Evolutionary conservation across 2,113 vertebrate genomes (phyloP).

Genomic region (Neomonachus schauinslandi): DNA sequence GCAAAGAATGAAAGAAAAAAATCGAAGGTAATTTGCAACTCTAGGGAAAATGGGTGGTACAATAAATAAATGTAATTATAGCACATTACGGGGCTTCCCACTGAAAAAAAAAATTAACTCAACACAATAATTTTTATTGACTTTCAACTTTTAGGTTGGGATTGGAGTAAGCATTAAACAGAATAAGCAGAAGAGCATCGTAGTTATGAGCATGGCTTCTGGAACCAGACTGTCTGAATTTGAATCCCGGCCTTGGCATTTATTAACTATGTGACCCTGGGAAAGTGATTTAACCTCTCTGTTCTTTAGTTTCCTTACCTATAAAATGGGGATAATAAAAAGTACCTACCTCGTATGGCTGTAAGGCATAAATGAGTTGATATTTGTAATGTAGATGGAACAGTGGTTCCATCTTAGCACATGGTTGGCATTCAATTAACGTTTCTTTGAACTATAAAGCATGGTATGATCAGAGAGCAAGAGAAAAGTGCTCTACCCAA

Average conservation of each 20-base stretch:
- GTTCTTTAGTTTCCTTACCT: conserved; percentile 28
- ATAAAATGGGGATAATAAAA: background rate
- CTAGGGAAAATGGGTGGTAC: background rate
- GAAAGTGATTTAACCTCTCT: background rate
- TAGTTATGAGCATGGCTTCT: background rate
- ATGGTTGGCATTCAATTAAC: background rate
- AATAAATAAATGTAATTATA: background rate
- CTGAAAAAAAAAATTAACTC: background rate
- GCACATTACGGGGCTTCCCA: background rate
- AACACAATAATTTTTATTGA: conserved; percentile 17
- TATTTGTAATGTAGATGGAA: background rate
- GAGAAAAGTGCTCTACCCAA: background rate
- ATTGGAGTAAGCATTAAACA: background rate
- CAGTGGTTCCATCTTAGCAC: background rate
- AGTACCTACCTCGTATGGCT: background rate
- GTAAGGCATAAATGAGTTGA: background rate
- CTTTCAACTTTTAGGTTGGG: background rate
- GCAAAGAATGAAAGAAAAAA: background rate
- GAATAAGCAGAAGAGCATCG: background rate
- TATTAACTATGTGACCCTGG: background rate
- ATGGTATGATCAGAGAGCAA: background rate
- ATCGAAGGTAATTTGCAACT: background rate
- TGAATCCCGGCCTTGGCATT: background rate
- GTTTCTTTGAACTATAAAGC: background rate
- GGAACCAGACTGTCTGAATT: background rate